Conservation (phyloP, 2,888 invertebrate species). For the Nomada ferruginata region DNA sequence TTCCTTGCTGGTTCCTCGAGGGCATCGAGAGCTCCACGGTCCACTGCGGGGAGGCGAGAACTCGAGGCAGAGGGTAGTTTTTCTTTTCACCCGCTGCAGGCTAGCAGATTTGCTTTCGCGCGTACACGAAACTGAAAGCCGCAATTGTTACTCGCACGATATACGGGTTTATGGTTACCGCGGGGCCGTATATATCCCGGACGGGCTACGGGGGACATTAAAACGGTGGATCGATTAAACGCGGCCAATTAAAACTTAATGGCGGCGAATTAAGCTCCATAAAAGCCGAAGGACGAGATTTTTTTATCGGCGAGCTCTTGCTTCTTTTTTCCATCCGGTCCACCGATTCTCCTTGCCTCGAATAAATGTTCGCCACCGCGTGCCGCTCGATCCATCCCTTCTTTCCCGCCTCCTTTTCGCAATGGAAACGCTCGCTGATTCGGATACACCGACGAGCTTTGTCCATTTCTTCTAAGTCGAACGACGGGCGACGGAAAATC, state of each 20-base stretch:
- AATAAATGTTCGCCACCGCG: conserved; percentile 25
- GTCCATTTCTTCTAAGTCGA: not conserved
- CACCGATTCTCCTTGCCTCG: conserved; percentile 15
- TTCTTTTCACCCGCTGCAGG: no score
- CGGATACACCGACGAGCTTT: conserved; percentile 16
- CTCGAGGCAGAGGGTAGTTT: no score
- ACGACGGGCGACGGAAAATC: conserved; percentile 20
- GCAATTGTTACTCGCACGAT: conserved; percentile 37
- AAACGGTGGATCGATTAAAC: conserved; percentile 61
- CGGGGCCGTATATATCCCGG: conserved; percentile 48
- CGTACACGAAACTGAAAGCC: conserved; percentile 40
- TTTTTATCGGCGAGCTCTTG: conserved; percentile 26
- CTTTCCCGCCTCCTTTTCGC: no score
- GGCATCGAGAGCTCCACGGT: not conserved
- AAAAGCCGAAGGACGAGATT: conserved; percentile 57
- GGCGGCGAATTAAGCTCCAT: conserved; percentile 59
- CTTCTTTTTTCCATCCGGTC: conserved; percentile 14
- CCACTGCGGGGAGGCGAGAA: no score
- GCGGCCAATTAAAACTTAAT: conserved; percentile 64
- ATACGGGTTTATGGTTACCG: conserved; percentile 43
- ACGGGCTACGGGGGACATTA: conserved; percentile 51
- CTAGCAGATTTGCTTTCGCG: not conserved
- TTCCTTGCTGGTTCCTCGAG: not conserved
- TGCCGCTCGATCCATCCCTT: not conserved
- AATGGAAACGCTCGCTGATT: conserved; percentile 7